These are phyloP conservation scores for Drosophila paranaensis DNA, from an alignment of 2,888 invertebrate genomes.

Conservation along the genomic window DNA sequence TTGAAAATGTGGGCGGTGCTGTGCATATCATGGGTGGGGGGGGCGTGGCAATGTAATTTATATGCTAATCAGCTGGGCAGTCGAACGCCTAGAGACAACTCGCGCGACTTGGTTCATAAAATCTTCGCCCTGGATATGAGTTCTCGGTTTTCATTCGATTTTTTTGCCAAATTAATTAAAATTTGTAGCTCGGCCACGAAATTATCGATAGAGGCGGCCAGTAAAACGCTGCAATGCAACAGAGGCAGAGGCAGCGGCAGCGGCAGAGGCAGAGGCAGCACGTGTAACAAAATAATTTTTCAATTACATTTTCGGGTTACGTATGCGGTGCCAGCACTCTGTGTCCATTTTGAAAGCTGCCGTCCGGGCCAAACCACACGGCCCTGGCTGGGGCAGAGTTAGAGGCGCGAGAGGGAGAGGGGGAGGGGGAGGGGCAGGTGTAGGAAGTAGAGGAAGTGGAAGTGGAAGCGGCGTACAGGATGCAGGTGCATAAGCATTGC, in stretches of 20 bases:
- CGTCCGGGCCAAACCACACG: not conserved
- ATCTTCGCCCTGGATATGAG: conserved; percentile 14
- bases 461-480: conserved; percentile 3
- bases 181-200: conserved; percentile 59
- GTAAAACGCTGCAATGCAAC: conserved; percentile 18
- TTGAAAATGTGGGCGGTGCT: not conserved
- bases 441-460: not conserved
- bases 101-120: conserved; percentile 6
- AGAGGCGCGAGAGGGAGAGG: not conserved
- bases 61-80: conserved; percentile 67
- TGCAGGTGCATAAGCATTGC: conserved; percentile 40
- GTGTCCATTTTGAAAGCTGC: conserved; percentile 16
- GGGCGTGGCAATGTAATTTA: conserved; percentile 65
- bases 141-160: too few relatives aligned
- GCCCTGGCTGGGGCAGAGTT: not conserved
- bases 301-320: conserved; percentile 78
- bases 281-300: conserved; percentile 78
- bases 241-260: not conserved
- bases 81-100: conserved; percentile 6
- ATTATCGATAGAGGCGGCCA: conserved; percentile 55
- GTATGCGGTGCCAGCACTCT: conserved; percentile 33
- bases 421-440: too few relatives aligned
- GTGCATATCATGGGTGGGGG: too few relatives aligned
- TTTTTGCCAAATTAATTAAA: conserved; percentile 72
- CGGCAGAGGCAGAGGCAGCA: conserved; percentile 44